Base-by-base conservation (phyloP, 2,888 invertebrate species). In the Vesta saturnalis region DNA sequence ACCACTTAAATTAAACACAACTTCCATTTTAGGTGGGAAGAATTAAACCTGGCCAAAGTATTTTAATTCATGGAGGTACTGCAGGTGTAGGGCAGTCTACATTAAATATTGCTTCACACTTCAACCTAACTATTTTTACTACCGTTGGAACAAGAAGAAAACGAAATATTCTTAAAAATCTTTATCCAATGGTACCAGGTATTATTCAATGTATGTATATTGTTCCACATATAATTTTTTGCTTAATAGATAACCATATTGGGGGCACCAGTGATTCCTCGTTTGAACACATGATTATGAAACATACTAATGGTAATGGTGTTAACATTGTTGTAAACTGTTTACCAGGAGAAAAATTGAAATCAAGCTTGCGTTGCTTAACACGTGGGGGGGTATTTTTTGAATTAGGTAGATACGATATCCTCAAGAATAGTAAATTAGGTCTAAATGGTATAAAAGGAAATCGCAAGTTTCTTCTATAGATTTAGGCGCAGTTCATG, bases 261-360 rank as follows among this genome's bases (percentile, higher is more conserved):
- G 94, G 94, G 16, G 94, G 95, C 83, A 95, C 97, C 6, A 89
- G 95, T 76, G 92, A 96, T 80, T 87, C 90, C 0, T 90, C 92
- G 0, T 99, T 99, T 82, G 97, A 97, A 82, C 88, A 90, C 73
- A 91, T 96, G 89, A 88, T 99, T 62, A 87, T 92, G 75, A 86
- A 86, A 55, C 88, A 90, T 77, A 97, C 97, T 0, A 87, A 91
- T 5, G 97, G 97, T 12, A 87, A 87, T 75, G 97, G 97, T 43
- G 97, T 99, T 0, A 94, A 99, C 79, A 85, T 97, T 62, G 93
- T 98, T 12, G 85, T 96, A 6, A 99, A 99, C 83, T 97, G 96
- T 0, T 84, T 99, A 49, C 90, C 97, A 0, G 97, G 95, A 78
- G 97, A 98, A 52, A 97, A 97, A 82, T 86, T 97, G 0, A 87